Base-by-base conservation (phyloP, 1,140 invertebrate genomes). In the Tribolium madens region DNA sequence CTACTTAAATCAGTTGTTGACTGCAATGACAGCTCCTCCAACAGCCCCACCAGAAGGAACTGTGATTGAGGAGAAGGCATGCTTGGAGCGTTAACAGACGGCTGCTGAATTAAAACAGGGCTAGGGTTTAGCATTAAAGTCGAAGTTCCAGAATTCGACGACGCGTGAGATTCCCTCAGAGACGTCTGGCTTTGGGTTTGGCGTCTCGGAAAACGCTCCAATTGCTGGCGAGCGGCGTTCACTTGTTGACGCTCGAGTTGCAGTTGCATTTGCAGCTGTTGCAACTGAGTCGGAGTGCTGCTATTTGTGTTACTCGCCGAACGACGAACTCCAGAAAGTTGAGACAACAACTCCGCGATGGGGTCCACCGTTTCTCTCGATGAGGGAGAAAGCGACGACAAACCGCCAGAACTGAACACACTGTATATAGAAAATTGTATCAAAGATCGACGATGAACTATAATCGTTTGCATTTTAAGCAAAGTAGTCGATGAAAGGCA, bases 301-400 rank as follows among this genome's bases (percentile, higher is more conserved):
- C 82, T 86, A 84, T 83, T 82, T 81, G 87, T 87, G 82, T 87
- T 87, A 82, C 88, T 89, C 57, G 88, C 89, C 78, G 87, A 89
- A 86, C 95, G 90, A 81, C 95, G 89, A 77, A 96, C 95, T 77
- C 95, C 81, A 17, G 95, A 96, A 82, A 98, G 89, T 87, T 97
- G 96, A 68, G 95, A 96, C 72, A 98, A 88, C 78, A 98, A 89
- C 89, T 98, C 96, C 46, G 95, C 95, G 81, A 98, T 98, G 69
- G 97, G 96, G 91, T 98, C 97, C 84, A 95, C 94, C 79, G 94
- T 92, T 85, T 98, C 97, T 81, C 95, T 92, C 84, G 92, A 94
- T 81, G 94, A 95, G 76, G 93, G 93, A 80, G 94, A 96, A 80
- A 94, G 86, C 73, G 92, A 91, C 75, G 92, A 90, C 53, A 96